Base-by-base conservation (phyloP, 2,888 invertebrate species). In the Eurytoma adleriae region DNA sequence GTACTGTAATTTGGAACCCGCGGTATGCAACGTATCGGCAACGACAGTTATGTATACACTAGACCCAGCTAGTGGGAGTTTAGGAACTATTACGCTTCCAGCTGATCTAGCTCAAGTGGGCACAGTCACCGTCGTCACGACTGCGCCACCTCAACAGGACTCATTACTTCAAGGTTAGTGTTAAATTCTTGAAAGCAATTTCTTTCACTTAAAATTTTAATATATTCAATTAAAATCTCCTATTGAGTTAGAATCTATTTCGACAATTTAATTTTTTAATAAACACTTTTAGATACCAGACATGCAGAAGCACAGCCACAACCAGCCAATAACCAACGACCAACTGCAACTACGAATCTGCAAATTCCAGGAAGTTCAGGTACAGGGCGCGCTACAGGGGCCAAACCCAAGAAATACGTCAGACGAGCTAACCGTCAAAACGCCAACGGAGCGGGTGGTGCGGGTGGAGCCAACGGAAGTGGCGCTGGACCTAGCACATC, bases 371-470 rank as follows among this genome's bases (percentile, higher is more conserved):
- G 69, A 52, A 57, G 20, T 18, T 20, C 94, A 0, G 91, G 68
- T 24, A 18, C 54, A 1, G 64, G 56, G 10, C 57, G 93, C 14
- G 93, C 93, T 40, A 93, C 93, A 64, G 93, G 94, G 68, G 95
- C 95, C 88, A 91, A 93, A 40, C 90, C 92, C 0, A 92, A 92
- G 83, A 96, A 96, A 90, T 95, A 96, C 91, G 95, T 95, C 90
- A 95, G 95, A 90, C 92, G 95, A 86, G 84, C 93, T 93, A 86
- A 91, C 84, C 88, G 88, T 30, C 90, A 85, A 79, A 86, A 85
- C 56, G 67, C 66, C 69, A 89, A 83, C 75, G 87, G 83, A 24
- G 87, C 85, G 54, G 87, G 81, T 30, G 86, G 85, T 48, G 85
- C 87, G 76, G 56, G 59, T 10, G 77, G 61, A 12, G 48, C 40